phyloP scores from a whole-genome alignment of 2,113 vertebrate species.

The cattle (Bos taurus) region DNA sequence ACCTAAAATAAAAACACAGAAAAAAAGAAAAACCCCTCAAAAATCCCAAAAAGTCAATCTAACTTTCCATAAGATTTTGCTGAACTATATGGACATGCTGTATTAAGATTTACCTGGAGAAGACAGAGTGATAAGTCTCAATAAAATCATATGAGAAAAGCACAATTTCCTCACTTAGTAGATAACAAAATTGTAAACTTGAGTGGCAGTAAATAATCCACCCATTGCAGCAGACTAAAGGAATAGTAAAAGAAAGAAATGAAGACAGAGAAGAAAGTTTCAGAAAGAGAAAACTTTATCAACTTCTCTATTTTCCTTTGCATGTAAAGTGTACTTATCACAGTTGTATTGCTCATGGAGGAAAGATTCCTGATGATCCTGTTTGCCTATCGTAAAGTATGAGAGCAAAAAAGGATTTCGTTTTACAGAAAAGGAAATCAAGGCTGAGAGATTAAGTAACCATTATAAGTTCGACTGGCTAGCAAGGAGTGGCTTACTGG shows the following conservation, averaged over 20 bases:
- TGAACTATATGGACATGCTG: background rate
- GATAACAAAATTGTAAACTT: background rate
- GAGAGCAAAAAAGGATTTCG: background rate
- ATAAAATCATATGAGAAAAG: background rate
- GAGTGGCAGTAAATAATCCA: background rate
- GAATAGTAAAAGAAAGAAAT: background rate
- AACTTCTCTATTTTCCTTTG: background rate
- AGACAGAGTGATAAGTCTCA: background rate
- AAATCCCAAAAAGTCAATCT: background rate
- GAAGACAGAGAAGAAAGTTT: background rate
- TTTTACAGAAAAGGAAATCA: background rate
- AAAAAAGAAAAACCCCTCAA: background rate
- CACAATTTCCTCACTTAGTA: background rate
- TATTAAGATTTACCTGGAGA: background rate
- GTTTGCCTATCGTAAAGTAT: background rate
- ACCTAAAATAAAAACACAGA: background rate
- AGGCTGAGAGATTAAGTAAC: background rate
- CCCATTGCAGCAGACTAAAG: background rate
- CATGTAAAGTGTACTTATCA: background rate
- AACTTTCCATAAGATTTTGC: background rate
- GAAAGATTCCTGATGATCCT: background rate
- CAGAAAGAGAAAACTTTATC: background rate
- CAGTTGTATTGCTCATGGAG: background rate
- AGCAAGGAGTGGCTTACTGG: background rate
- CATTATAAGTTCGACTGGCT: background rate